Conservation (phyloP, 2,113 vertebrate genomes). For the Cheirogaleus medius region DNA sequence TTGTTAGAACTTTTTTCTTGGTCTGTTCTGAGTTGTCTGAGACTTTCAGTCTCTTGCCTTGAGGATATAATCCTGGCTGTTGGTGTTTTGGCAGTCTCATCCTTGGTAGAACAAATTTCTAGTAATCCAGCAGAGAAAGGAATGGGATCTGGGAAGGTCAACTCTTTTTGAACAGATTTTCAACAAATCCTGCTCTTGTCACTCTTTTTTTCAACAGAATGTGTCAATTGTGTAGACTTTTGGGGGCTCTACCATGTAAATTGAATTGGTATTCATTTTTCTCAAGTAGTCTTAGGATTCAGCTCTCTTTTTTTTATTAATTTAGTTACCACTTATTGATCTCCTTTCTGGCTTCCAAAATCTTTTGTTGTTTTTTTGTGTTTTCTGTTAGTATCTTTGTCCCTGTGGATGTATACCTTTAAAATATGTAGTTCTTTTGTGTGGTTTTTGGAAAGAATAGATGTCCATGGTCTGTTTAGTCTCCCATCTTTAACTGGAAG, state of each 20-base stretch:
- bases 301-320: background rate
- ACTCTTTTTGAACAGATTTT: background rate
- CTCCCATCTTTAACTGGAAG: background rate
- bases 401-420: background rate
- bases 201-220: background rate
- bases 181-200: background rate
- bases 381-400: background rate
- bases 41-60: background rate
- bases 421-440: background rate
- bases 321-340: background rate
- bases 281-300: background rate
- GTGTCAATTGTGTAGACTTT: background rate
- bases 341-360: background rate
- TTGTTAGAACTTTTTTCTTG: background rate
- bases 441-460: background rate
- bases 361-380: background rate
- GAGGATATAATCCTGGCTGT: background rate
- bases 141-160: background rate
- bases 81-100: background rate
- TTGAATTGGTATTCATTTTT: background rate
- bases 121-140: background rate
- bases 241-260: background rate
- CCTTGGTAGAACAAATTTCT: background rate
- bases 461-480: background rate
- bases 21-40: background rate